Conservation (phyloP, 2,113 vertebrate genomes). For the Saccopteryx bilineata region DNA sequence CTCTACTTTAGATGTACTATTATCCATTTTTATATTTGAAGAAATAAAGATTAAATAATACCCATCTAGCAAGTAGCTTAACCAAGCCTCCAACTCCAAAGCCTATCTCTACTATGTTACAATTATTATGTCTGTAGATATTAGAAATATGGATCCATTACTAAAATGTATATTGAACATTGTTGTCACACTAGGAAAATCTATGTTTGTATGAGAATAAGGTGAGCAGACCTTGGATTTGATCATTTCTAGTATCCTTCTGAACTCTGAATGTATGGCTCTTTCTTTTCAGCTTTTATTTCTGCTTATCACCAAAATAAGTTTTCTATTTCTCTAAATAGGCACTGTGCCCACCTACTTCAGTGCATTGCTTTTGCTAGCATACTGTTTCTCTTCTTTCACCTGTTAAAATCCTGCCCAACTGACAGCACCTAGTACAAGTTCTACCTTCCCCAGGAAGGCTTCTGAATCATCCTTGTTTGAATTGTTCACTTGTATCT, state of each 20-base stretch:
- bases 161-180: conserved; percentile 12
- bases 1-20: not conserved
- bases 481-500: conserved; percentile 34
- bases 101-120: not conserved
- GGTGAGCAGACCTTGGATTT: conserved; percentile 33
- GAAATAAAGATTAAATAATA: conserved; percentile 59
- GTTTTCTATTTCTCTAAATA: conserved; percentile 18
- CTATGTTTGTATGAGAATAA: conserved; percentile 44
- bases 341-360: not conserved
- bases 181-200: not conserved
- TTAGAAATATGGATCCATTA: not conserved
- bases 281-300: not conserved
- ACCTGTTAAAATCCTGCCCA: conserved; percentile 46
- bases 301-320: conserved; percentile 14
- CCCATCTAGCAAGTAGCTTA: not conserved
- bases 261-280: not conserved
- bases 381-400: not conserved
- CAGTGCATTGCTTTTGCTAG: not conserved
- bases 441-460: not conserved
- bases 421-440: not conserved
- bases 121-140: conserved; percentile 23
- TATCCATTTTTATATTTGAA: conserved; percentile 25
- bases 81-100: not conserved
- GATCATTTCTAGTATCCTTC: conserved; percentile 34
- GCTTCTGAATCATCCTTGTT: not conserved